Percentiles rank a stretch among this genome's conserved stretches.
Evolutionary conservation across 2,113 vertebrate species (phyloP).

Genomic region (Condylura cristata): DNA sequence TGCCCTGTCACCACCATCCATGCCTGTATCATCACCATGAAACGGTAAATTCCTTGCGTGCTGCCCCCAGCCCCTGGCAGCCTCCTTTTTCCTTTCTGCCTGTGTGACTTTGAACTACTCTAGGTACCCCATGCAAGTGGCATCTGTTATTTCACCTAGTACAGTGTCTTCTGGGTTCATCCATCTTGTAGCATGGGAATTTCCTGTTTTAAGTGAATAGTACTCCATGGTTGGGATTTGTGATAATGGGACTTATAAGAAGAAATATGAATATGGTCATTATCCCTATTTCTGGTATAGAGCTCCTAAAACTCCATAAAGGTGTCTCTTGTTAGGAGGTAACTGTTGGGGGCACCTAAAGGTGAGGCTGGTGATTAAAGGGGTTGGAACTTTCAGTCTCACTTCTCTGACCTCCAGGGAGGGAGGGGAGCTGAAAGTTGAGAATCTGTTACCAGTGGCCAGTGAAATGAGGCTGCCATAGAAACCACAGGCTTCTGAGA

Average conservation of each 20-base stretch:
- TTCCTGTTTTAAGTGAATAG: conserved; percentile 15
- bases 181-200: background rate
- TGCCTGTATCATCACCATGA: background rate
- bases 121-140: background rate
- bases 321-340: too few species aligned
- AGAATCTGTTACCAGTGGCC: too few species aligned
- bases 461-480: too few species aligned
- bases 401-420: too few species aligned
- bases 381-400: too few species aligned
- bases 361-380: too few species aligned
- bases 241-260: background rate
- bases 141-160: background rate
- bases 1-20: background rate
- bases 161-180: background rate
- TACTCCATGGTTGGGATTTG: background rate
- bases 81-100: background rate
- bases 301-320: background rate
- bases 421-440: too few species aligned
- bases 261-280: too few species aligned
- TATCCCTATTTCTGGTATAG: too few species aligned
- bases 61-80: background rate
- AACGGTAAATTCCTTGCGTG: background rate
- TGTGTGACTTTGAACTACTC: background rate
- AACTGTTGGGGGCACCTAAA: too few species aligned
- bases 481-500: too few species aligned